Base-by-base conservation (phyloP, 1,140 invertebrate species). In the Leptopilina boulardi region DNA sequence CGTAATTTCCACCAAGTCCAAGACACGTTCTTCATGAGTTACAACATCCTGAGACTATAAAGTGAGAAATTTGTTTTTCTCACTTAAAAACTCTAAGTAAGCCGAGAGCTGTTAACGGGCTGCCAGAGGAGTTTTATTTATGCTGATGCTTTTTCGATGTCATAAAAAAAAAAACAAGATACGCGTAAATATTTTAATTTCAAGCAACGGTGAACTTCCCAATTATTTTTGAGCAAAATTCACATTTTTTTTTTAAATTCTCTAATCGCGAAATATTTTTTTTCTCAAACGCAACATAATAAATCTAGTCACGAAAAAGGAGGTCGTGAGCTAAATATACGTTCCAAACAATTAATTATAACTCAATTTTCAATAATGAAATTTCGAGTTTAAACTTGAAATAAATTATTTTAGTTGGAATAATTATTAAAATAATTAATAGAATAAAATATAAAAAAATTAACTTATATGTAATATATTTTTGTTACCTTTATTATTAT, bases 1-100 rank as follows among this genome's bases (percentile, higher is more conserved):
- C 59, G 13, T 66, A 30, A 66, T 66, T 66, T n/a, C 59, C 54
- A 11, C 59, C 15, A 66, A 66, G 59, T 66, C 59, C 10, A 30
- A 66, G 59, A 30, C 26, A 66, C 26, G 59, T 66, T 66, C 21
- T 66, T 15, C 23, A 66, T 66, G 59, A 66, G 26, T 66, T 66
- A 66, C 59, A 10, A 66, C 59, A 30, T 66, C 59, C 59, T 66
- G 26, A 66, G 26, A 66, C 59, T n/a, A 30, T 66, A 66, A 66
- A 30, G 26, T 66, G 26, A 66, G 59, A 26, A 66, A 30, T 66
- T 66, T 66, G 59, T 66, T 66, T 66, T 66, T 30, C 59, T 66
- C 59, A 66, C 59, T 66, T 38, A 38, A 13, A n/a, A 51, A n/a
- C n/a, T 18, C 47, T 66, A 66, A 26, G 26, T 66, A 66, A 66